Percentiles rank a stretch among this genome's conserved stretches.
phyloP scores from a whole-genome alignment of 1,140 invertebrate genomes.

The Caerostris darwini region DNA sequence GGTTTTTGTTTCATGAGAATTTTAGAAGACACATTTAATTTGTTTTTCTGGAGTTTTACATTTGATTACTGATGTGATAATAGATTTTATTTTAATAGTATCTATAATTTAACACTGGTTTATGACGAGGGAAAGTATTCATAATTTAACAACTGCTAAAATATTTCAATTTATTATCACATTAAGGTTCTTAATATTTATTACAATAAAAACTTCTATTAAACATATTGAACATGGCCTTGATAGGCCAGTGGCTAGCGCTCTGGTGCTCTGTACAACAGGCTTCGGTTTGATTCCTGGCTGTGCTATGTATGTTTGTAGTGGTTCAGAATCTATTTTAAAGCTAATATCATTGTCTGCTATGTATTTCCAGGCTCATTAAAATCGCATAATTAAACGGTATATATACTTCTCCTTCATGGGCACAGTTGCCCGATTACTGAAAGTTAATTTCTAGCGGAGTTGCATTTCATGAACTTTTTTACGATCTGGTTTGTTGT shows the following conservation, averaged over 20 bases:
- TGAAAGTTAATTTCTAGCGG: slow-evolving; percentile 3
- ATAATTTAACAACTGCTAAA: too few species aligned
- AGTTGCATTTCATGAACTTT: slow-evolving; percentile 14
- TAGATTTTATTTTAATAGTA: too few species aligned
- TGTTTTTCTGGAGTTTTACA: background rate
- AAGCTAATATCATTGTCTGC: too few species aligned
- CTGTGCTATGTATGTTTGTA: background rate
- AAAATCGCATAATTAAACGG: slow-evolving; percentile 11
- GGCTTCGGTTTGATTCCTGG: background rate
- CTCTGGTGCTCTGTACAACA: too few species aligned
- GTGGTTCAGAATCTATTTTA: too few species aligned
- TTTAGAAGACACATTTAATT: background rate
- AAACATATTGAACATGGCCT: too few species aligned
- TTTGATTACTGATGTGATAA: background rate
- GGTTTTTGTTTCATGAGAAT: background rate
- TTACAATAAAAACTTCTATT: too few species aligned
- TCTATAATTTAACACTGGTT: too few species aligned
- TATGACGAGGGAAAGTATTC: too few species aligned
- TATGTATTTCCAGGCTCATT: slow-evolving; percentile 5
- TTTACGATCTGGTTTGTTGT: slow-evolving; percentile 22
- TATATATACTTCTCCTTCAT: background rate
- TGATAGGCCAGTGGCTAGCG: too few species aligned
- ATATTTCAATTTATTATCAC: too few species aligned
- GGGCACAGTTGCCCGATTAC: background rate
- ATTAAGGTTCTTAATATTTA: too few species aligned